Conservation (phyloP, 2,888 invertebrate genomes). For the Stenichneumon culpator region DNA sequence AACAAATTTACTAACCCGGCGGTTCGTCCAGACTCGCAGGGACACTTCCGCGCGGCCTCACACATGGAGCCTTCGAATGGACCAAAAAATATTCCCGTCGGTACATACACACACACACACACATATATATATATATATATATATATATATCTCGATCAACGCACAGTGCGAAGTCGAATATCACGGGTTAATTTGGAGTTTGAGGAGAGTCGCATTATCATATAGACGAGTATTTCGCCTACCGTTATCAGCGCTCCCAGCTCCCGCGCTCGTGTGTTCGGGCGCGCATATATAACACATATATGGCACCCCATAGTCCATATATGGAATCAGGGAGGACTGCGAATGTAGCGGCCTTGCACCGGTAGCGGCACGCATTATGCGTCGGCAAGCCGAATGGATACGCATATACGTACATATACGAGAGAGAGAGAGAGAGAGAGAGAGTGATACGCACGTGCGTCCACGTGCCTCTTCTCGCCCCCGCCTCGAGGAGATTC, state of each 20-base stretch:
- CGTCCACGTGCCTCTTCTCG: conserved; percentile 75
- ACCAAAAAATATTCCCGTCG: background rate
- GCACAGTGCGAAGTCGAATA: conserved; percentile 59
- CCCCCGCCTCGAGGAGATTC: conserved; percentile 29
- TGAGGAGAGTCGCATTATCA: conserved; percentile 79
- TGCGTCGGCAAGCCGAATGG: conserved; percentile 35
- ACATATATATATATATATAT: background rate
- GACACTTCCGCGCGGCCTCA: background rate
- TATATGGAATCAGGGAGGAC: conserved; percentile 24
- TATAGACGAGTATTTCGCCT: conserved; percentile 83
- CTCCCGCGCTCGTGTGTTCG: conserved; percentile 41
- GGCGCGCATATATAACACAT: conserved; percentile 45
- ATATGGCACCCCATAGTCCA: conserved; percentile 20
- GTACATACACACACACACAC: background rate
- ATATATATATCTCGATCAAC: conserved; percentile 43
- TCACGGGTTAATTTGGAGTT: conserved; percentile 79
- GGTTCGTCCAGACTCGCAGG: background rate
- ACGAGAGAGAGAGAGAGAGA: conserved; percentile 33
- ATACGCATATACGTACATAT: conserved; percentile 31
- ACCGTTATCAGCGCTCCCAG: conserved; percentile 76
- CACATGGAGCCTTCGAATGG: background rate
- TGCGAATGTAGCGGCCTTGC: conserved; percentile 40
- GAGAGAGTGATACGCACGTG: conserved; percentile 74
- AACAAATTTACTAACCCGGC: background rate
- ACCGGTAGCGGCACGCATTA: conserved; percentile 29